Base-by-base conservation (phyloP, 2,797 vertebrate species). In the Anableps anableps region DNA sequence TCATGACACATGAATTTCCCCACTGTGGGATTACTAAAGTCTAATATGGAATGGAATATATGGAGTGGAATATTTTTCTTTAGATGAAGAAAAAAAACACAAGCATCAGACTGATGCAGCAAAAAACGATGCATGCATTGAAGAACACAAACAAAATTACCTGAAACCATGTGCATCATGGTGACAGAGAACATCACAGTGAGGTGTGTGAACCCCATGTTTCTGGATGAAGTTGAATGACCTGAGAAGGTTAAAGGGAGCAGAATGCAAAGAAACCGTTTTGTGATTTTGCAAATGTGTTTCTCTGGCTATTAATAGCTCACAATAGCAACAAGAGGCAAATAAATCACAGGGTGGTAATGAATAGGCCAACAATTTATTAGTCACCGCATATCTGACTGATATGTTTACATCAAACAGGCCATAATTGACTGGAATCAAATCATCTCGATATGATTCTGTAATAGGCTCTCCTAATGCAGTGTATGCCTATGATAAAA, bases 171-270 rank as follows among this genome's bases (percentile, higher is more conserved):
- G 82, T 93, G 93, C 82, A 95, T 89, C 75, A 94, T 78, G 83
- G 94, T 93, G 92, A 94, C 91, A 87, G 88, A 95, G 83, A 96
- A 91, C 84, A 92, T 89, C 92, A 95, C 92, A 89, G 93, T 86
- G 81, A 94, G 84, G 82, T 79, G 85, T 85, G 89, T 86, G 88
- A 86, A 93, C 91, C 91, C 90, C 96, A 96, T 96, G 87, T 84
- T 91, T 91, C 80, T 88, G 83, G 72, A 88, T 87, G 75, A 83
- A 83, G 85, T 76, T 84, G 80, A 84, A 86, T 53, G 84, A 88
- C 89, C 94, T 95, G 88, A 74, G 76, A 90, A 80, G 86, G 84
- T 90, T 82, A 87, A 89, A 85, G 75, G 53, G 55, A 83, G 64
- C 60, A 80, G 36, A 85, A 36, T 66, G 72, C 81, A 87, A 51